Base-by-base conservation (phyloP, 2,888 invertebrate species). In the Cantharis lateralis region DNA sequence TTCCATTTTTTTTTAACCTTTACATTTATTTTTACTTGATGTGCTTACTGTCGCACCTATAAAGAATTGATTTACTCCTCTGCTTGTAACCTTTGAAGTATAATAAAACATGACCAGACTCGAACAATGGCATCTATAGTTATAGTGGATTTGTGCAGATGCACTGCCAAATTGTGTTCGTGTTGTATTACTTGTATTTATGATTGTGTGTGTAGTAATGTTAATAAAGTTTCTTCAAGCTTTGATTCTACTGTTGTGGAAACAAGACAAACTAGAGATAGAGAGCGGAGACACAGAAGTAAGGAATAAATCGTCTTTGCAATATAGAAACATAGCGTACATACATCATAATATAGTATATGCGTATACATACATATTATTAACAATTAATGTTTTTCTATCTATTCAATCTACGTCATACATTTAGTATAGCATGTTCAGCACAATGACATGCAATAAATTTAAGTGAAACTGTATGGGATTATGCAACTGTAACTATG, bases 41-140 rank as follows among this genome's bases (percentile, higher is more conserved):
- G 13, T 10, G 32, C 16, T 10, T 18, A 13, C 11, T 68, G 68
- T 62, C 73, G n/a, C 73, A 73, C 73, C 73, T 69, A 61, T 62
- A 68, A 68, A 73, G 32, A 68, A 73, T 73, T 73, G 73, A 73
- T 73, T 66, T 61, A 48, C 66, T 72, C 16, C 69, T 69, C 73
- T 68, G 68, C 15, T 73, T 26, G 26, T 68, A 68, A 73, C 73
- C 73, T 73, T 73, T 73, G 28, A 72, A 11, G 16, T 20, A 10
- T 68, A 48, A n/a, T 48, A 9, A 48, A 48, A 48, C n/a, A 48
- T 48, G n/a, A 48, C 48, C n/a, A 48, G 48, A 48, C 48, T 48
- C 10, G 15, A 24, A 72, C 20, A 68, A 73, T 73, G 73, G 10
- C 62, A 7, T 10, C 18, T 2, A 26, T 61, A 15, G n/a, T n/a